Percentiles rank a stretch among this genome's conserved stretches.
These are phyloP conservation scores for Chitala chitala DNA, from an alignment of 2,113 vertebrate genomes.

Conservation along the genomic window DNA sequence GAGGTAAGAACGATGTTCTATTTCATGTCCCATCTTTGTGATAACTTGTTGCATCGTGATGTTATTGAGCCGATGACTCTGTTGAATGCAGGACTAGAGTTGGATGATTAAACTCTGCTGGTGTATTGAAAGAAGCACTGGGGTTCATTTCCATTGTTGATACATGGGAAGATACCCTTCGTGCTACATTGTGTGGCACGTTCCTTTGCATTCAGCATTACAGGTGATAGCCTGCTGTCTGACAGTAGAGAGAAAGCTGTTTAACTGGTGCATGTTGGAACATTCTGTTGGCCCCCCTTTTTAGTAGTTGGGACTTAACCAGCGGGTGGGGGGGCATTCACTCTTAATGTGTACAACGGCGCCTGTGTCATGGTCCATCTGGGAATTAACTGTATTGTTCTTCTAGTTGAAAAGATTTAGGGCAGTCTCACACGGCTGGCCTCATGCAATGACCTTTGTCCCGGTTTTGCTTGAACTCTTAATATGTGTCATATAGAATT, in stretches of 20 bases:
- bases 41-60: neutral
- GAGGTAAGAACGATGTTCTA: constrained; percentile 70
- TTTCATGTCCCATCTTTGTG: constrained; percentile 6
- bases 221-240: neutral
- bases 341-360: neutral
- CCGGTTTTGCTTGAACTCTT: neutral
- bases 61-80: neutral
- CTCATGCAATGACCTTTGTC: neutral
- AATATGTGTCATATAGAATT: neutral
- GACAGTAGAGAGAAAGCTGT: neutral
- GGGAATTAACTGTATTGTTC: neutral
- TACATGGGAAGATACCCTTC: too few species aligned
- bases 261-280: neutral
- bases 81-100: neutral
- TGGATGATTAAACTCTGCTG: neutral
- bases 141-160: too few species aligned
- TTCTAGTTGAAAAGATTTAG: neutral
- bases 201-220: neutral
- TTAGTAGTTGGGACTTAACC: neutral
- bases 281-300: constrained; percentile 11
- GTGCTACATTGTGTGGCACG: too few species aligned
- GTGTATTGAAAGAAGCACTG: too few species aligned
- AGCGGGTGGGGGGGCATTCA: neutral
- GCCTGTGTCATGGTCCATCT: neutral
- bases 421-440: neutral